These are phyloP conservation scores for Enteromius anoplus DNA, from an alignment of 2,797 vertebrate genomes.

Conservation along the genomic window DNA sequence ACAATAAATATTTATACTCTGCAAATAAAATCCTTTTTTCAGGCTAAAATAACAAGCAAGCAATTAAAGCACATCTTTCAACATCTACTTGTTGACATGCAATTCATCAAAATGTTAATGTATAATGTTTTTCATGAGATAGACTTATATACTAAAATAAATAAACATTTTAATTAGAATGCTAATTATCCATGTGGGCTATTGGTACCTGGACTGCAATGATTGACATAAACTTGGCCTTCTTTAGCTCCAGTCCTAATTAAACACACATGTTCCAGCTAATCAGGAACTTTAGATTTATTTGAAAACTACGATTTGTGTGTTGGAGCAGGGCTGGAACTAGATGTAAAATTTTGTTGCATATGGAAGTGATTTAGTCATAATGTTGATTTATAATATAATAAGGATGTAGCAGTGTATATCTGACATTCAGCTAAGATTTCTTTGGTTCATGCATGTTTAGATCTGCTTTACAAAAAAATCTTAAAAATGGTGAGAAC, in stretches of 20 bases:
- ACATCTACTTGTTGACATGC: background rate
- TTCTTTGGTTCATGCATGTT: slow-evolving; percentile 43
- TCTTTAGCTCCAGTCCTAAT: no score
- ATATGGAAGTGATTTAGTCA: slow-evolving; percentile 20
- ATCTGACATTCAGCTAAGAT: slow-evolving; percentile 40
- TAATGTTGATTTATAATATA: slow-evolving; percentile 15
- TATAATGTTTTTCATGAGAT: no score
- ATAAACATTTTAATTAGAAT: no score
- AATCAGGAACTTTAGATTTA: no score
- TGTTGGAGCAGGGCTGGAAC: no score
- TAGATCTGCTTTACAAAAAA: background rate
- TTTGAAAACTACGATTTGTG: no score
- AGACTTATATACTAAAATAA: no score
- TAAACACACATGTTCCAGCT: no score
- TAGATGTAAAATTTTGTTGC: background rate
- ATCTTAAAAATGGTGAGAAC: slow-evolving; percentile 24
- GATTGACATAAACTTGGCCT: background rate
- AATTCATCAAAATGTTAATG: no score
- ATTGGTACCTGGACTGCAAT: no score
- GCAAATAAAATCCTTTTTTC: background rate
- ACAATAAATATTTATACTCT: background rate
- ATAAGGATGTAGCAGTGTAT: slow-evolving; percentile 30
- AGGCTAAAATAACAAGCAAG: background rate
- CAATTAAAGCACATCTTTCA: background rate
- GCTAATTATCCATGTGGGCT: no score